Base-by-base conservation (phyloP, 2,888 invertebrate genomes). In the Pocota personata region DNA sequence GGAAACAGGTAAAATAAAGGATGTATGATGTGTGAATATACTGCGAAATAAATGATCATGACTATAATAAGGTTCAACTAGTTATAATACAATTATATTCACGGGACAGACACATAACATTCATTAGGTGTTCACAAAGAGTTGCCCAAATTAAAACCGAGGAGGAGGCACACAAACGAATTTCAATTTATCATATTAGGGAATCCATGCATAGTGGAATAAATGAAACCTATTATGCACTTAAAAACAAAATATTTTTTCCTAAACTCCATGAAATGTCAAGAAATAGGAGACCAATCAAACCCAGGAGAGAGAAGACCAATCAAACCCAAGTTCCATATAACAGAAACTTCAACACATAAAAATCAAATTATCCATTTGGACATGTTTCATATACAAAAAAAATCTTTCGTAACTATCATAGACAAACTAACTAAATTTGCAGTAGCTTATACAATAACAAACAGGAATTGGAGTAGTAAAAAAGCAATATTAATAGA, bases 141-240 rank as follows among this genome's bases (percentile, higher is more conserved):
- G 14, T 7, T 46, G 5, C 12, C 16, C 3, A 46, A 14, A n/a
- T 27, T 3, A 6, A 21, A 50, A 10, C 19, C 48, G 21, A 50
- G 21, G 21, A 21, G 21, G 48, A 7, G 48, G 48, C 48, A 50
- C 35, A 37, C 3, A 37, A 37, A n/a, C 37, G n/a, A 37, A 37
- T 37, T n/a, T 37, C 12, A 1, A 8, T 84, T n/a, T 84, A 82
- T 50, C 88, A 87, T 55, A 79, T 58, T 7, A 82, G 60, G 43
- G 79, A 87, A 43, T 78, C 87, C 4, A 71, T 87, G 67, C 87
- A 87, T 46, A 78, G 83, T 21, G 78, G 84, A 37, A 82, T 87
- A 27, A 71, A 75, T 24, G 79, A 84, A 69, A 66, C 69, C 5
- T 87, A 88, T 46, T 35, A 84, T 19, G 55, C 32, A 8, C 21